Base-by-base conservation (phyloP, 2,888 invertebrate species). In the Lordiphosa fenestrarum region DNA sequence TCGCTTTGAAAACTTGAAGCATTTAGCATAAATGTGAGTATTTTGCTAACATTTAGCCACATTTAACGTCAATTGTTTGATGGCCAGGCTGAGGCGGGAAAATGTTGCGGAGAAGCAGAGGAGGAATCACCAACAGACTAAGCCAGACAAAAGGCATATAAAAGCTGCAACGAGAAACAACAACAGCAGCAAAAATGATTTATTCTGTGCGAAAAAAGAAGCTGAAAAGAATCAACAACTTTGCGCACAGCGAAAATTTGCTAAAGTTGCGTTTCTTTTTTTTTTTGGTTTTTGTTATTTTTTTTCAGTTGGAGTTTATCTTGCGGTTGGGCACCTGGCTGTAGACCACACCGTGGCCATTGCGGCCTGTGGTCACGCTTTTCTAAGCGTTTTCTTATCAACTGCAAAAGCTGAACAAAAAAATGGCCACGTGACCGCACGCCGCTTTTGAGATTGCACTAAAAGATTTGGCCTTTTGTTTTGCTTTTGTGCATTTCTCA, bases 41-140 rank as follows among this genome's bases (percentile, higher is more conserved):
- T 44, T 33, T 33, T 44, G 57, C 42, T 66, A 58, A 42, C 70
- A 72, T 69, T 80, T 66, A 64, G 66, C 74, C 66, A 66, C 84
- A 84, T 82, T 84, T 78, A 84, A 66, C 60, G 72, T 72, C 78
- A 82, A 82, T 80, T 84, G 84, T 72, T 80, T 84, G 77, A 77
- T 67, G 81, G 64, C 66, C 62, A 44, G 33, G 44, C 19, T 5
- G 12, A 47, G 64, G 30, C 30, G 30, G 30, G 30, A 9, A 7
- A 30, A 30, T 7, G 30, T 30, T 30, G 9, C 9, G 30, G 3
- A 58, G 67, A 41, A 37, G 25, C 53, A 53, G 25, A 44, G 46
- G 55, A 62, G 49, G 46, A 25, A 25, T 25, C 25, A 25, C 6
- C 25, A 25, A 6, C 25, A 25, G 25, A 59, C 44, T 48, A 69